Percentiles rank a stretch among this genome's conserved stretches.
Conservation (phyloP, 2,113 vertebrate genomes). For the Cyprinus carpio region DNA sequence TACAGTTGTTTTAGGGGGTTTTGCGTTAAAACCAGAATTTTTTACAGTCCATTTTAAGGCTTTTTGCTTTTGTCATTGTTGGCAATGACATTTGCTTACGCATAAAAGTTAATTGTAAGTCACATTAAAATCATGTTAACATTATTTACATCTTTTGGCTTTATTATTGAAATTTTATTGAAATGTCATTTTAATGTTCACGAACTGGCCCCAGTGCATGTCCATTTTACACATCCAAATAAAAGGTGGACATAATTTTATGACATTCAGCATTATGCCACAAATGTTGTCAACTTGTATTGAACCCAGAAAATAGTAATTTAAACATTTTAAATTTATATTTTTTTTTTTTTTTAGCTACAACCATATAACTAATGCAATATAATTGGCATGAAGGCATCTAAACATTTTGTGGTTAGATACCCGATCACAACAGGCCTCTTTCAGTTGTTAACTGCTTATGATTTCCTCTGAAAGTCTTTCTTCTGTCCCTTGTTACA, state of each 20-base stretch:
- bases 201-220: background rate
- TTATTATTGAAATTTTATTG: background rate
- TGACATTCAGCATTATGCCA: background rate
- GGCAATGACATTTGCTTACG: background rate
- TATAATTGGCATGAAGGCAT: background rate
- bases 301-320: background rate
- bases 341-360: background rate
- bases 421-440: background rate
- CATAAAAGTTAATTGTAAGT: no score
- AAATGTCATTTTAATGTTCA: background rate
- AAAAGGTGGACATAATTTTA: background rate
- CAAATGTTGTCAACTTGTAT: background rate
- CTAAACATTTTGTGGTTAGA: background rate
- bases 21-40: background rate
- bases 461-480: conserved; percentile 39
- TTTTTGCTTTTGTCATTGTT: background rate
- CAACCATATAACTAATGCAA: background rate
- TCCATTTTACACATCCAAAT: background rate
- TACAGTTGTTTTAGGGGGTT: no score
- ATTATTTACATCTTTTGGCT: background rate
- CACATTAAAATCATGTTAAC: no score
- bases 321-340: background rate
- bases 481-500: conserved; percentile 33
- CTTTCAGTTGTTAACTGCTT: background rate
- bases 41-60: background rate